Percentiles rank a stretch among this genome's conserved stretches.
Evolutionary conservation across 2,113 vertebrate genomes (phyloP).

Genomic region (Dissostichus mawsoni): DNA sequence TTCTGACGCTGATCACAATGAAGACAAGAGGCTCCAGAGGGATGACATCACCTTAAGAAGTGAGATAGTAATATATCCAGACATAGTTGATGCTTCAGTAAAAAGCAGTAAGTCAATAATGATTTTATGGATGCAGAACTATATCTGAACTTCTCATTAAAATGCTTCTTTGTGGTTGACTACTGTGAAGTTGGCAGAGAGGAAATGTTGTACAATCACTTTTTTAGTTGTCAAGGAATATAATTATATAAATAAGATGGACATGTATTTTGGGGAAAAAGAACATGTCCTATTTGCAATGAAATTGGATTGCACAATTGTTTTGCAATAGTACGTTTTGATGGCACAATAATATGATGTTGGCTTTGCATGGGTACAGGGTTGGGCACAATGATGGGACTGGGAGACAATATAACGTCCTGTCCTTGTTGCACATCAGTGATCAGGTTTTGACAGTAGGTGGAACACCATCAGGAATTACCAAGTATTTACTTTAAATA

Average conservation of each 20-base stretch:
- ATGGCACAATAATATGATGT: not conserved
- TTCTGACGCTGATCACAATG: not conserved
- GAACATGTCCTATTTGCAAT: not conserved
- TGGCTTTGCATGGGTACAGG: not conserved
- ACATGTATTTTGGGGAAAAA: not conserved
- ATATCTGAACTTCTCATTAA: not conserved
- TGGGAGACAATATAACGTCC: not conserved
- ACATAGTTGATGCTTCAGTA: not conserved
- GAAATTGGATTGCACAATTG: not conserved
- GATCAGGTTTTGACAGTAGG: too few species aligned
- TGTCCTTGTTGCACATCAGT: too few species aligned
- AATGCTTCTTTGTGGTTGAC: not conserved
- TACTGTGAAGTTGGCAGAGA: not conserved
- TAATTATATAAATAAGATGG: not conserved
- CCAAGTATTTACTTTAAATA: not conserved
- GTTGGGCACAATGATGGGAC: not conserved
- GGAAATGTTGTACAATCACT: not conserved
- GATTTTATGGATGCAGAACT: not conserved
- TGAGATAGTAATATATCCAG: not conserved
- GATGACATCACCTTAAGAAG: conserved; percentile 84
- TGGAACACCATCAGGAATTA: not conserved
- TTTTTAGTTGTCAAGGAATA: not conserved
- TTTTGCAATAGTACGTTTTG: not conserved
- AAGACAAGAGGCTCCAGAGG: conserved; percentile 30
- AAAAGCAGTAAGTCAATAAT: not conserved